phyloP scores from a whole-genome alignment of 2,113 vertebrate species.

The Sylvietta virens region DNA sequence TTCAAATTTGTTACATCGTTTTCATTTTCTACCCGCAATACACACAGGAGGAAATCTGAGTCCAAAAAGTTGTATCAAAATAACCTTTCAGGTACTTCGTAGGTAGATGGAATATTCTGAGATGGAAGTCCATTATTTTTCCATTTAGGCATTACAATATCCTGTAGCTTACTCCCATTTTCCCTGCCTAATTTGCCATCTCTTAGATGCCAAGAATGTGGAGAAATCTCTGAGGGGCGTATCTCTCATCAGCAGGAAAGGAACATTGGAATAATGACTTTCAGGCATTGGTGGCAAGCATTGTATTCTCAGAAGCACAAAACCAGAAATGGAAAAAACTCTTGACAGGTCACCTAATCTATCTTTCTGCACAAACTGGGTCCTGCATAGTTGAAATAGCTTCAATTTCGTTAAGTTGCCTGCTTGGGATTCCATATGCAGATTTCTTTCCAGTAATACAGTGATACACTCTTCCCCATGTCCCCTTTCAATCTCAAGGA shows the following conservation, averaged over 20 bases:
- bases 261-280: conserved; percentile 59
- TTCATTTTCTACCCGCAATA: neutral
- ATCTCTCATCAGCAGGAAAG: conserved; percentile 45
- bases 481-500: neutral
- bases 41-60: neutral
- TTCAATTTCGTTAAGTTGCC: neutral
- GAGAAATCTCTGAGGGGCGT: conserved; percentile 37
- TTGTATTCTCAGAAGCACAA: conserved; percentile 59
- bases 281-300: conserved; percentile 47
- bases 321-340: conserved; percentile 42
- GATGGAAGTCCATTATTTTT: conserved; percentile 46
- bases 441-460: neutral
- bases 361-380: conserved; percentile 7
- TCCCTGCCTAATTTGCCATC: conserved; percentile 58
- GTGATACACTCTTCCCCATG: neutral
- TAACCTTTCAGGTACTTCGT: neutral
- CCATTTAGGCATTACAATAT: conserved; percentile 47
- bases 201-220: conserved; percentile 22
- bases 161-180: conserved; percentile 53
- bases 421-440: conserved; percentile 11
- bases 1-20: neutral
- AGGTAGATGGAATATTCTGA: conserved; percentile 20
- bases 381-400: conserved; percentile 1
- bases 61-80: neutral
- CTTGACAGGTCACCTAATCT: conserved; percentile 51